Base-by-base conservation (phyloP, 2,888 invertebrate genomes). In the Plebejus anna region DNA sequence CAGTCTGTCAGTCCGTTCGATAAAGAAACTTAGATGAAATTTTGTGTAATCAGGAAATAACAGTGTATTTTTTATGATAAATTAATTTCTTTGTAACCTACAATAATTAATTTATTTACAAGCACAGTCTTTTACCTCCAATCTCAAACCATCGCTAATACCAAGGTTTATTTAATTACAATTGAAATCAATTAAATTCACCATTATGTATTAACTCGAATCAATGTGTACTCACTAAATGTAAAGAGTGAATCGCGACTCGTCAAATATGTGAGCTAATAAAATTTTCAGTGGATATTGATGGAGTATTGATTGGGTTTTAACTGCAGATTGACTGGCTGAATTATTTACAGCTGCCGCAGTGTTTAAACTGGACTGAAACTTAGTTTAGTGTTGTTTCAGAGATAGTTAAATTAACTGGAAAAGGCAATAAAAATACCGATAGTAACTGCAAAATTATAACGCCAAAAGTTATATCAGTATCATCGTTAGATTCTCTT, bases 181-280 rank as follows among this genome's bases (percentile, higher is more conserved):
- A 70, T 70, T 13, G 28, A 70, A 70, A 13, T 36, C 70, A 28
- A 70, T 71, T 42, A 42, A 71, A 71, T 42, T 42, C 22, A 32
- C n/a, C 38, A 72, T 72, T 73, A 73, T 73, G 11, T 22, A 73
- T 4, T 73, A 51, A 73, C 55, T 28, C 28, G 16, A 73, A 73
- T 73, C 73, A 73, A 55, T 73, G 73, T 73, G 42, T 72, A 72
- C 51, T 47, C 51, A 51, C 55, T 6, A 32, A 32, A 51, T 55
- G 73, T 22, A 73, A 51, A 73, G 73, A 51, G 73, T 72, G n/a
- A 38, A 72, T 72, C 47, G 28, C 22, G 5, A 51, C 42, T 42
- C 51, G 72, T 72, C 73, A 73, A 73, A 73, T 73, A 73, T 32
- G 55, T 51, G 51, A 73, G 55, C 73, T 73, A 73, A 73, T 73